These are phyloP conservation scores for Arvicanthis niloticus DNA, from an alignment of 2,113 vertebrate genomes.

Conservation along the genomic window DNA sequence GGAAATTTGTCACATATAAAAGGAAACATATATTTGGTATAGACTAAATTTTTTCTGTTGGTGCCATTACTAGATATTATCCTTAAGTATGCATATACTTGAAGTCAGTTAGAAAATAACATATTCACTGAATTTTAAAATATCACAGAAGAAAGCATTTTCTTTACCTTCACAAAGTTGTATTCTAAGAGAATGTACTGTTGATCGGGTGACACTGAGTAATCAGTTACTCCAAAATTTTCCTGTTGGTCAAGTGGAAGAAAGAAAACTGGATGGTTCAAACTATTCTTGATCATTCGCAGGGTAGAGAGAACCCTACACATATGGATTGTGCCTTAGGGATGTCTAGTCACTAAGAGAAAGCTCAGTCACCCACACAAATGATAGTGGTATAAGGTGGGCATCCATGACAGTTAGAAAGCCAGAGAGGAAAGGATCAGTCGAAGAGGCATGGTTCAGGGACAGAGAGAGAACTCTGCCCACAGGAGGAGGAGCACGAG, in stretches of 20 bases:
- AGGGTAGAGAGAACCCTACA: not conserved
- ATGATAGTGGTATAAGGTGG: not conserved
- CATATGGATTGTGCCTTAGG: not conserved
- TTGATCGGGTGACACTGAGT: conserved; percentile 84
- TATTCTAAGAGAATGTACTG: conserved; percentile 87
- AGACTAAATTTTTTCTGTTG: conserved; percentile 25
- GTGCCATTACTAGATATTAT: not conserved
- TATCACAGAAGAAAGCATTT: not conserved
- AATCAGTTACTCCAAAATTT: conserved; percentile 75
- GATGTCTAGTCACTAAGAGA: not conserved
- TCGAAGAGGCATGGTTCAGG: not conserved
- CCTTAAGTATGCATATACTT: not conserved
- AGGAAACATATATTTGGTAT: not conserved
- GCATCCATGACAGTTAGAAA: not conserved
- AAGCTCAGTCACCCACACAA: not conserved
- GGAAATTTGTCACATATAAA: conserved; percentile 36
- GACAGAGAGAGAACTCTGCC: not conserved
- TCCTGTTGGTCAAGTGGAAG: conserved; percentile 83
- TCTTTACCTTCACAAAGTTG: conserved; percentile 87
- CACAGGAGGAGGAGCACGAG: not conserved
- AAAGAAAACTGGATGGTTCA: conserved; percentile 44
- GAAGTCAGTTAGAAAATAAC: conserved; percentile 50
- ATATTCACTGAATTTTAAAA: not conserved
- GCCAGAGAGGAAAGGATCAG: not conserved
- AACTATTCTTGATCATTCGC: not conserved